Base-by-base conservation (phyloP, 2,113 vertebrate genomes). In the Lophochroa leadbeateri region DNA sequence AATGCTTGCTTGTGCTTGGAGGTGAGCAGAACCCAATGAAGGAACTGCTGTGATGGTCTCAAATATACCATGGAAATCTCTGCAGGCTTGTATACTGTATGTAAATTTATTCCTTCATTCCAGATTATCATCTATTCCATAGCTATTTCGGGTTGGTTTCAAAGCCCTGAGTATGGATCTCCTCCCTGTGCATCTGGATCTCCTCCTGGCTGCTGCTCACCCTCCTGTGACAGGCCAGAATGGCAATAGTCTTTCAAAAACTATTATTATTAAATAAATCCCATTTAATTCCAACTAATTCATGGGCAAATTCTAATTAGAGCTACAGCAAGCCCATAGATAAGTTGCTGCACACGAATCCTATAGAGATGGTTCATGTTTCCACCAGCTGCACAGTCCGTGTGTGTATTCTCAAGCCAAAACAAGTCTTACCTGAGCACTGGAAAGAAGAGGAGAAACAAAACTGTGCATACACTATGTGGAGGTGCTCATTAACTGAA, bases 361-460 rank as follows among this genome's bases (percentile, higher is more conserved):
- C 29, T 55, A 6, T 2, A 33, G 78, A 68, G 77, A 24, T 17
- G 17, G 43, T 15, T 37, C 6, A 33, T 6, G 23, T n/a, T 55
- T 49, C 44, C 78, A 89, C 14, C 31, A 90, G 82, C 83, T 65
- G 53, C 31, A 65, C 39, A 65, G 50, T 7, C 68, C 68, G 17
- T 6, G 74, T 28, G 78, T 28, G 17, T 17, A 90, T 69, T 74
- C n/a, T 86, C 60, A 69, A 86, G 61, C 17, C 57, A 43, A 64
- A 90, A 79, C 17, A 90, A 92, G 61, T 68, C 78, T 71, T 71
- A 93, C 88, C 92, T 94, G 95, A 89, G 74, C 55, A 8, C 35
- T 35, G 77, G 35, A 15, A 13, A 70, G 31, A 67, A 27, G 25
- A 82, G 31, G 23, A 37, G 64, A 78, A 86, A 13, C 49, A 74